These are phyloP conservation scores for Parus major DNA, from an alignment of 2,113 vertebrate genomes.

Conservation along the genomic window DNA sequence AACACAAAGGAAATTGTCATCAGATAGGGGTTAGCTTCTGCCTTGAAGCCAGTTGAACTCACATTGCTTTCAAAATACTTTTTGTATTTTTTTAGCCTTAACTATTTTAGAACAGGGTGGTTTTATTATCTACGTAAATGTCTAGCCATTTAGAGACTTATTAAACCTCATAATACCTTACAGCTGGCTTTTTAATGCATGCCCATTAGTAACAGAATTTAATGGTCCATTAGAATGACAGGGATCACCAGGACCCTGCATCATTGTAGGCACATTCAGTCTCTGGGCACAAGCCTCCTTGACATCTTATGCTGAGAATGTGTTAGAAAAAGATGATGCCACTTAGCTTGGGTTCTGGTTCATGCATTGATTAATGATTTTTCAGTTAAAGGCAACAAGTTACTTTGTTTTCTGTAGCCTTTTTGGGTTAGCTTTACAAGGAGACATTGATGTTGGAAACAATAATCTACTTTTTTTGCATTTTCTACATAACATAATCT, in stretches of 20 bases:
- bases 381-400: not conserved
- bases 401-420: not conserved
- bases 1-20: not conserved
- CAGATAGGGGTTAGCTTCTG: not conserved
- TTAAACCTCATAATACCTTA: conserved; percentile 3
- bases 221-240: conserved; percentile 9
- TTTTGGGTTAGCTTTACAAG: not conserved
- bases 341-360: not conserved
- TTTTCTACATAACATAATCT: not conserved
- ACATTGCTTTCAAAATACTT: not conserved
- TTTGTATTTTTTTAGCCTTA: not conserved
- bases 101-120: not conserved
- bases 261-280: not conserved
- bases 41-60: not conserved
- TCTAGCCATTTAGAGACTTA: not conserved
- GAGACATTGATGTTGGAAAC: not conserved
- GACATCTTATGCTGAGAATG: not conserved
- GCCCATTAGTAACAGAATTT: not conserved
- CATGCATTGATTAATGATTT: not conserved
- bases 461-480: not conserved
- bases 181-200: not conserved
- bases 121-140: not conserved
- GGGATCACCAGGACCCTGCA: not conserved
- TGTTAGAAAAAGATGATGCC: not conserved
- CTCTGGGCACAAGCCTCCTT: not conserved